Evolutionary conservation across 2,113 vertebrate species (phyloP), one percentile per base, ranked within the genome.

Genomic region (Calonectris borealis): DNA sequence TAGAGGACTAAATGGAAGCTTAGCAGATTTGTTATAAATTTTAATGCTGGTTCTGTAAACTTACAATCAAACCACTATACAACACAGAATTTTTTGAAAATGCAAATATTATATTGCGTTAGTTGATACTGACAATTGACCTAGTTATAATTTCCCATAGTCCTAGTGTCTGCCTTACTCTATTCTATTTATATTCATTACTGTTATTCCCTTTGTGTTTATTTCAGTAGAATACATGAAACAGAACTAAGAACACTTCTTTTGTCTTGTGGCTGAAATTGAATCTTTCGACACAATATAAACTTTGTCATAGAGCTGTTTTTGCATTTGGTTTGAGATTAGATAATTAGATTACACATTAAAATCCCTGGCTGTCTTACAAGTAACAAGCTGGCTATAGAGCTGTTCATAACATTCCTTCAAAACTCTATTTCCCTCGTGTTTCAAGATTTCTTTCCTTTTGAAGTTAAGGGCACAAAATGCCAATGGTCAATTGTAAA

Each of bases 241-340:
- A 51, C 24, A 57, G 31, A 85, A 64, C 24, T 64, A 42, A 54
- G 36, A 69, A 18, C 6, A 4, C 16, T 83, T 83, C 11, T 76
- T 69, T 38, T 65, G 20, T 51, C 16, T 57, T 57, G 31, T 36
- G 42, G 20, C 11, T 82, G 32, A 62, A 84, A 26, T 15, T 8
- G 24, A 65, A 49, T 51, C 24, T 89, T 61, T 44, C 40, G 32
- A 6, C 7, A 9, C 0, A 0, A 36, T 49, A 15, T 0, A 25
- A 52, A 83, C 42, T 32, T 76, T n/a, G 38, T 71, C 9, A 44
- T 1, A 69, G 27, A 38, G 13, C 10, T 44, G 20, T 1, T 85
- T 69, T 58, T 48, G 20, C 4, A 3, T 85, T 90, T 57, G 16
- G 9, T 83, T 81, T 89, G 77, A 64, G n/a, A 60, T 58, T 11